Conservation (phyloP, 1,140 invertebrate genomes). For the Sinonovacula constricta region DNA sequence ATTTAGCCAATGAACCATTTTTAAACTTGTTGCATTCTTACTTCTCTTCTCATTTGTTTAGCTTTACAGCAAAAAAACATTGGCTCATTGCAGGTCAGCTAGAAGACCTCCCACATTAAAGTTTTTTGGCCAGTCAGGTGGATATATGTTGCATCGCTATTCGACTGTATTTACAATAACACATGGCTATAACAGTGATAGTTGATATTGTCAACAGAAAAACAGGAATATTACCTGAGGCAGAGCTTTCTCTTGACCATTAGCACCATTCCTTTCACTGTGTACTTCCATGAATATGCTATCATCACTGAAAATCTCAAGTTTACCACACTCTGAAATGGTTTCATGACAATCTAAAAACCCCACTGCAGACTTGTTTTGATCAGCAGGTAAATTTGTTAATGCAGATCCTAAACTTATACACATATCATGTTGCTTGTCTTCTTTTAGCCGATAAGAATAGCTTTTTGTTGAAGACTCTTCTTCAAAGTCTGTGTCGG, state of each 20-base stretch:
- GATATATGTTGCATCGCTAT: too few species aligned
- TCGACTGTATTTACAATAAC: too few species aligned
- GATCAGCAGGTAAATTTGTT: background rate
- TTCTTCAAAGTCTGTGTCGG: slow-evolving; percentile 5
- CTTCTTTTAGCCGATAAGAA: background rate
- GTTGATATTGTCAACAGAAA: too few species aligned
- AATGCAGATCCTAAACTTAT: background rate
- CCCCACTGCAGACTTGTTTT: background rate
- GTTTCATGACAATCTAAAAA: background rate
- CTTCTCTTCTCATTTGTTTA: too few species aligned
- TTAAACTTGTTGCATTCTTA: too few species aligned
- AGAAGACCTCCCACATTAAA: too few species aligned
- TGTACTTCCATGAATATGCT: background rate
- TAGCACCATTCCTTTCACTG: background rate
- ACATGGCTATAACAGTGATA: too few species aligned
- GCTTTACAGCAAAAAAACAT: too few species aligned
- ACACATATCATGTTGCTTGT: background rate
- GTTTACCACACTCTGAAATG: background rate
- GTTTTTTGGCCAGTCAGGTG: too few species aligned
- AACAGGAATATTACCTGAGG: too few species aligned
- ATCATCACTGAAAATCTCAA: background rate
- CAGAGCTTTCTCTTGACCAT: background rate
- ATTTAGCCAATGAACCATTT: too few species aligned
- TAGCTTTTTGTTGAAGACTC: slow-evolving; percentile 23
- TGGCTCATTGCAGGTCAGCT: too few species aligned